Conservation (phyloP, 2,888 invertebrate genomes). For the Griposia aprilina region DNA sequence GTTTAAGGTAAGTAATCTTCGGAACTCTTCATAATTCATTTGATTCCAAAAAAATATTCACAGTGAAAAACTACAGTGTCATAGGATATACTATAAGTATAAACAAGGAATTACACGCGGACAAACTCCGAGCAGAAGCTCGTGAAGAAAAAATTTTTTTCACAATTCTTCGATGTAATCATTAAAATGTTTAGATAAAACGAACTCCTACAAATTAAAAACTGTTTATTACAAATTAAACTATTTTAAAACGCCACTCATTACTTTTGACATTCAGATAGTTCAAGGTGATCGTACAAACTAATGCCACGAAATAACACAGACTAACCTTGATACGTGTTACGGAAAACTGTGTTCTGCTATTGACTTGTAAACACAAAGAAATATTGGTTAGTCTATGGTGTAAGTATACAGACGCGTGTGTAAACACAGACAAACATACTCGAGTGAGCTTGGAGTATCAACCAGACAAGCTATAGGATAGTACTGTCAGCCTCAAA, state of each 20-base stretch:
- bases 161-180: background rate
- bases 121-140: no score
- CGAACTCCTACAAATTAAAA: conserved; percentile 3
- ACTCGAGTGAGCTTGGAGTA: conserved; percentile 9
- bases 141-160: no score
- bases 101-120: no score
- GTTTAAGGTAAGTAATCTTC: no score
- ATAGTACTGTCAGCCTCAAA: background rate
- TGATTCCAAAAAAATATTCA: no score
- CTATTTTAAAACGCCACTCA: conserved; percentile 34
- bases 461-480: conserved; percentile 21
- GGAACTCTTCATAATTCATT: no score
- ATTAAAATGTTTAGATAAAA: conserved; percentile 19
- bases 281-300: conserved; percentile 31
- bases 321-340: conserved; percentile 36
- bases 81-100: no score
- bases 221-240: background rate
- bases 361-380: conserved; percentile 47
- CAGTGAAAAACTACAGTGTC: no score
- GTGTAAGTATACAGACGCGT: conserved; percentile 22
- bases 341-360: conserved; percentile 28
- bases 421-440: conserved; percentile 47
- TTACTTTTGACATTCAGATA: conserved; percentile 41
- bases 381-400: conserved; percentile 43
- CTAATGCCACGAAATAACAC: conserved; percentile 10